Conservation (phyloP, 2,888 invertebrate species). For the Drosophila kambysellisi region DNA sequence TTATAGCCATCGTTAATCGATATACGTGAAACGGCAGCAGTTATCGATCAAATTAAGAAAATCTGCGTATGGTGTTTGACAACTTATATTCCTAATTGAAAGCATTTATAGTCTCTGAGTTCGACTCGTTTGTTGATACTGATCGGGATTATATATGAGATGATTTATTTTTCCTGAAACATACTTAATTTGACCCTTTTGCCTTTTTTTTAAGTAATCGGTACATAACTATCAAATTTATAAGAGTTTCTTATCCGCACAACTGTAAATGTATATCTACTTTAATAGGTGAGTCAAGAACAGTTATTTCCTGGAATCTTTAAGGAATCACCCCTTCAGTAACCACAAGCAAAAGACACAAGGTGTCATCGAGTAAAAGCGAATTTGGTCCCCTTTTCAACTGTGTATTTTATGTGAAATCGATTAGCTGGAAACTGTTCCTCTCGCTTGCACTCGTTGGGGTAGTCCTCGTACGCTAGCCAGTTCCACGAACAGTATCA, state of each 20-base stretch:
- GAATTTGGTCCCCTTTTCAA: not conserved
- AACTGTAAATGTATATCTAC: not conserved
- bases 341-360: not conserved
- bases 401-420: not conserved
- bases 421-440: not conserved
- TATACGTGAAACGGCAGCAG: not conserved
- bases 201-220: not conserved
- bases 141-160: not conserved
- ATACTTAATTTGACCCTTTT: not conserved
- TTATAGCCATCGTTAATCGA: not conserved
- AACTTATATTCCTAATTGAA: not conserved
- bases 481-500: conserved; percentile 36
- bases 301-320: not conserved
- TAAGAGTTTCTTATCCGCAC: not conserved
- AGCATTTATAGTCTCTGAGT: not conserved
- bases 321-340: not conserved
- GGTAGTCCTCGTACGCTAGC: conserved; percentile 32
- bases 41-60: not conserved
- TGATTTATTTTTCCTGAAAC: not conserved
- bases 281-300: not conserved
- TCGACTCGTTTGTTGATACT: not conserved
- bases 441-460: conserved; percentile 20
- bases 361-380: not conserved
- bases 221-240: not conserved
- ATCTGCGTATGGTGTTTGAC: not conserved